phyloP scores from a whole-genome alignment of 1,140 invertebrate genomes.

The Scaptomyza pallida region DNA sequence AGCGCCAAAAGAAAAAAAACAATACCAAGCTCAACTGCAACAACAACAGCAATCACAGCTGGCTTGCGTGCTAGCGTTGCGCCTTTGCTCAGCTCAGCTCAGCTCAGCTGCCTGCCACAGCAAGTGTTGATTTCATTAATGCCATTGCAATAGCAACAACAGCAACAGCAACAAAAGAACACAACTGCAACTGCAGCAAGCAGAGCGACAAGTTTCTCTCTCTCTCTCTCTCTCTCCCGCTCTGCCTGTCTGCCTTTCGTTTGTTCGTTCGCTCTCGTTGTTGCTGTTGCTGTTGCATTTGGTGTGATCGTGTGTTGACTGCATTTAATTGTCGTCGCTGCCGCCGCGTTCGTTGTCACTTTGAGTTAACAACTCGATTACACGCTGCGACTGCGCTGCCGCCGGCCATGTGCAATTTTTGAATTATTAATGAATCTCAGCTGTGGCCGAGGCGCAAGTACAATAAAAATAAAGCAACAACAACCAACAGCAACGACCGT shows the following conservation, averaged over 20 bases:
- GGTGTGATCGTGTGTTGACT: constrained; percentile 73
- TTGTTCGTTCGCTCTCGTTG: constrained; percentile 6
- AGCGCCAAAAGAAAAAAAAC: constrained; percentile 48
- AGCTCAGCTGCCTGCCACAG: constrained; percentile 22
- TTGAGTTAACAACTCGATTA: constrained; percentile 82
- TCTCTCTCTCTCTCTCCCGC: constrained; percentile 8
- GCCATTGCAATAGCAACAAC: constrained; percentile 54
- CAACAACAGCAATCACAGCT: constrained; percentile 27
- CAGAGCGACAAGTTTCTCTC: constrained; percentile 59
- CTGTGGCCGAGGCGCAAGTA: constrained; percentile 30
- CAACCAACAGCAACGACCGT: constrained; percentile 52
- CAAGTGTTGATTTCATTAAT: constrained; percentile 82
- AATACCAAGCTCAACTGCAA: constrained; percentile 30
- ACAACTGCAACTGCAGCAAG: constrained; percentile 32
- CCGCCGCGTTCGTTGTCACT: constrained; percentile 72
- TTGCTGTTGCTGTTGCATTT: constrained; percentile 31
- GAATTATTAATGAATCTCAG: constrained; percentile 80
- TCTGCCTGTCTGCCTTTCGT: constrained; percentile 22
- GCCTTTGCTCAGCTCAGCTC: background rate
- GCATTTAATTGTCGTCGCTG: constrained; percentile 73
- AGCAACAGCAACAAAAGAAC: constrained; percentile 10
- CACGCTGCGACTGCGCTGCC: constrained; percentile 67
- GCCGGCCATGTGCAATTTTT: constrained; percentile 81
- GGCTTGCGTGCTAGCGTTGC: constrained; percentile 71
- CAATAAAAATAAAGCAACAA: constrained; percentile 7